Evolutionary conservation across 2,888 invertebrate species (phyloP).

Genomic region (Megastigmus dorsalis): DNA sequence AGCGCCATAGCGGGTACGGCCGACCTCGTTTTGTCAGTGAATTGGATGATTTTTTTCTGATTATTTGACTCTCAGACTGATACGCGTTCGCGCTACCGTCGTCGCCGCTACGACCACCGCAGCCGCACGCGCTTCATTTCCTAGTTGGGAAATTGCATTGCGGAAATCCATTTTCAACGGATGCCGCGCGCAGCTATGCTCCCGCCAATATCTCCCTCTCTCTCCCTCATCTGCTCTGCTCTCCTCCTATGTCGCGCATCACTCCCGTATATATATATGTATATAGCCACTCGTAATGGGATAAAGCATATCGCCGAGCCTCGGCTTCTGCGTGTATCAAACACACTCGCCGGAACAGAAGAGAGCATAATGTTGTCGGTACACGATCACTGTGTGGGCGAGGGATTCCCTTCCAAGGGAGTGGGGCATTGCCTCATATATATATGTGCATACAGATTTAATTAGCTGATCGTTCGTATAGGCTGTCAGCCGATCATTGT

Average conservation of each 20-base stretch:
- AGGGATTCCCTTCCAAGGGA: no score
- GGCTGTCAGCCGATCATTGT: no score
- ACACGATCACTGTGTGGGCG: no score
- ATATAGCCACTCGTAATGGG: no score
- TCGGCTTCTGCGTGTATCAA: no score
- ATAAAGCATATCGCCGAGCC: neutral
- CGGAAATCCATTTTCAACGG: slow-evolving; percentile 64
- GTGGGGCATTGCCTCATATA: no score
- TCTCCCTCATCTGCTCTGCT: neutral
- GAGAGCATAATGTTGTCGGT: no score
- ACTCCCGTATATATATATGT: no score
- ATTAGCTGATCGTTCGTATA: no score
- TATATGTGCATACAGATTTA: no score
- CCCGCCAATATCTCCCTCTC: neutral
- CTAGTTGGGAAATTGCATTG: slow-evolving; percentile 63
- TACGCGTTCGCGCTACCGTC: no score
- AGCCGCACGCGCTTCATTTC: slow-evolving; percentile 63
- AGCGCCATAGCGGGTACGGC: neutral
- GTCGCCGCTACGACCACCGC: slow-evolving; percentile 28
- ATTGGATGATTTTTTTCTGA: slow-evolving; percentile 35
- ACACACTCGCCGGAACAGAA: no score
- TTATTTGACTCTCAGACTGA: slow-evolving; percentile 50
- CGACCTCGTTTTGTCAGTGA: slow-evolving; percentile 29
- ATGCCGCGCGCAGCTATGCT: slow-evolving; percentile 16
- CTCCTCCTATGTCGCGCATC: neutral